phyloP scores from a whole-genome alignment of 2,888 invertebrate species.

The Toxonevra muliebris region DNA sequence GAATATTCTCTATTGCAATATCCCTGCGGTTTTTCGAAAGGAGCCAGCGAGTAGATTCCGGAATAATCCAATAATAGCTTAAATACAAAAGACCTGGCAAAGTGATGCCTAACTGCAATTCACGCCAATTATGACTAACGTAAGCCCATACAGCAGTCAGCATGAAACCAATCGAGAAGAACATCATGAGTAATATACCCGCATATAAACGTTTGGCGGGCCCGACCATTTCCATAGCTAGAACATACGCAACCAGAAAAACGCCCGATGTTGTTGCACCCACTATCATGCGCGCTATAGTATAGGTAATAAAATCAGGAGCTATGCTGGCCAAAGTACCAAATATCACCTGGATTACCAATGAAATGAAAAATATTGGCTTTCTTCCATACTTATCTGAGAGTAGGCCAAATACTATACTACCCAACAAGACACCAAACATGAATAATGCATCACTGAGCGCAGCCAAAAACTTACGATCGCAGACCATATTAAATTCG shows the following conservation, averaged over 20 bases:
- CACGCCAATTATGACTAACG: conserved; percentile 74
- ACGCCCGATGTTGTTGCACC: conserved; percentile 81
- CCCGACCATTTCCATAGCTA: conserved; percentile 81
- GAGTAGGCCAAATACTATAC: conserved; percentile 76
- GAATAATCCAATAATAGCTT: conserved; percentile 78
- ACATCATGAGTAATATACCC: conserved; percentile 78
- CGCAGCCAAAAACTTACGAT: conserved; percentile 70
- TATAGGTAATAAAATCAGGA: conserved; percentile 75
- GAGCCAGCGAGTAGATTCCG: conserved; percentile 80
- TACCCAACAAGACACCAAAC: conserved; percentile 78
- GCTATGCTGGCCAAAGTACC: conserved; percentile 74
- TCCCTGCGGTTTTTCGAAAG: conserved; percentile 71
- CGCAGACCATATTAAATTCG: conserved; percentile 78
- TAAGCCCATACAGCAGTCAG: conserved; percentile 75
- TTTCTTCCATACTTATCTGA: conserved; percentile 79
- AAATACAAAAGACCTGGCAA: conserved; percentile 75
- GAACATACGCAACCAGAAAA: conserved; percentile 80
- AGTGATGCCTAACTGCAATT: conserved; percentile 75
- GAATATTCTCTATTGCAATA: conserved; percentile 72
- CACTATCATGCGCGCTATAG: conserved; percentile 72
- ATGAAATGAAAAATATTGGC: conserved; percentile 76
- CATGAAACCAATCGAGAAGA: conserved; percentile 78
- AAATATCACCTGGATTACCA: conserved; percentile 75
- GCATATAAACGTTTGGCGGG: conserved; percentile 74
- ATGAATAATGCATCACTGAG: conserved; percentile 73